Conservation (phyloP, 2,113 vertebrate species). For the Brienomyrus brachyistius region DNA sequence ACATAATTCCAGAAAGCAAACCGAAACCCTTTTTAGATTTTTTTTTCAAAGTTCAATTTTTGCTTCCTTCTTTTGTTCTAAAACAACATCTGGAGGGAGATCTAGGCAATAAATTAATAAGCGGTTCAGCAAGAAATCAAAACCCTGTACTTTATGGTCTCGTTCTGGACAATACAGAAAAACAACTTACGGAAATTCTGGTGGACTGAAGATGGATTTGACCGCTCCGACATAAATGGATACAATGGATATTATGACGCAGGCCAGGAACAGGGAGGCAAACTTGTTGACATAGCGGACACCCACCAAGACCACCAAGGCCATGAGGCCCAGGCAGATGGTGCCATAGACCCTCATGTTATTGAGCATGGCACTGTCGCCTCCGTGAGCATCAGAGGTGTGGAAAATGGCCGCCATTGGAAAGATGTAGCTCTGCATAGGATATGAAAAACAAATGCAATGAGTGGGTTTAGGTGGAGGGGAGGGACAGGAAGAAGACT, state of each 20-base stretch:
- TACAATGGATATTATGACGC: constrained; percentile 92
- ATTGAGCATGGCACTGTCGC: constrained; percentile 78
- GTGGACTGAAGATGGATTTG: constrained; percentile 88
- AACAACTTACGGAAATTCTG: constrained; percentile 84
- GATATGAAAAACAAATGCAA: neutral
- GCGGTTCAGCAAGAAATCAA: neutral
- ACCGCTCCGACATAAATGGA: constrained; percentile 92
- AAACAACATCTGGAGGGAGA: neutral
- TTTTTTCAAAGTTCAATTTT: neutral
- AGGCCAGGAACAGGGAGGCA: constrained; percentile 92
- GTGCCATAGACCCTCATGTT: constrained; percentile 95
- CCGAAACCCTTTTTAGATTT: neutral
- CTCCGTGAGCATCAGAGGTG: constrained; percentile 61
- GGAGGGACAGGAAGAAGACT: neutral
- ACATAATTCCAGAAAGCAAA: neutral
- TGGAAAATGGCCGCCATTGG: constrained; percentile 90
- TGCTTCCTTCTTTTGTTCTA: neutral
- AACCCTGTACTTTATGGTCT: neutral
- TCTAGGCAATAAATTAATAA: neutral
- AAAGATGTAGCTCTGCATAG: constrained; percentile 81
- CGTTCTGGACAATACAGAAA: neutral
- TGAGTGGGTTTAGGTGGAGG: neutral
- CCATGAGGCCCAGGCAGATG: constrained; percentile 88
- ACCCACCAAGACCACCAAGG: constrained; percentile 90
- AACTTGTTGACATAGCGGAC: constrained; percentile 98